These are phyloP conservation scores for Sebastes schlegelii DNA, from an alignment of 2,113 vertebrate genomes.

Conservation along the genomic window DNA sequence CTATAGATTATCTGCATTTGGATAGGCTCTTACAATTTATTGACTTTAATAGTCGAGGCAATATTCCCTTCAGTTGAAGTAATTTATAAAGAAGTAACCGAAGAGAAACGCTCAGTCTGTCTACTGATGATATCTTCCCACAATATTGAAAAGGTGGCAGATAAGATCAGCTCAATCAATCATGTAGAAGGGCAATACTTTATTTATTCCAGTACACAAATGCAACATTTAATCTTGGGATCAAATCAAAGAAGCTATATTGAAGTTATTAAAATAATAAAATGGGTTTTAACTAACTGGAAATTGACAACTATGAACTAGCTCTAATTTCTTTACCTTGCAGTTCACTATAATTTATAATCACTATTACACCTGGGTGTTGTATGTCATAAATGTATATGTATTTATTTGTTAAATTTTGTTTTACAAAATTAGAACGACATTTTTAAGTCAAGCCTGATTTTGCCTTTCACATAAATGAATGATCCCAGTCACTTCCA, in stretches of 20 bases:
- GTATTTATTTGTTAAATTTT: too few relatives aligned
- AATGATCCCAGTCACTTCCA: too few relatives aligned
- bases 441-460: too few relatives aligned
- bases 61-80: conserved; percentile 42
- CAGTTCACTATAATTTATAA: neutral
- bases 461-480: too few relatives aligned
- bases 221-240: conserved; percentile 44
- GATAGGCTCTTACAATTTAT: conserved; percentile 29
- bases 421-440: too few relatives aligned
- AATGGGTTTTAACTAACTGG: conserved; percentile 1
- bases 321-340: neutral
- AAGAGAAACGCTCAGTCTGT: conserved; percentile 1
- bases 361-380: neutral
- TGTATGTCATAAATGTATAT: too few relatives aligned
- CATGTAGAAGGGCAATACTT: conserved; percentile 59
- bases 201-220: conserved; percentile 32
- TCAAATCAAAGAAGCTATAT: conserved; percentile 42
- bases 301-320: neutral
- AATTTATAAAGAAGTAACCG: conserved; percentile 35
- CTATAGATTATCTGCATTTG: conserved; percentile 27
- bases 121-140: conserved; percentile 55
- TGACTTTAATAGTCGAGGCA: conserved; percentile 33
- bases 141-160: conserved; percentile 64
- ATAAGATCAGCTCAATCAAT: conserved; percentile 70
- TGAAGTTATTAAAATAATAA: conserved; percentile 53